Evolutionary conservation across 2,113 vertebrate genomes (phyloP).

Genomic region (Zapornia atra): DNA sequence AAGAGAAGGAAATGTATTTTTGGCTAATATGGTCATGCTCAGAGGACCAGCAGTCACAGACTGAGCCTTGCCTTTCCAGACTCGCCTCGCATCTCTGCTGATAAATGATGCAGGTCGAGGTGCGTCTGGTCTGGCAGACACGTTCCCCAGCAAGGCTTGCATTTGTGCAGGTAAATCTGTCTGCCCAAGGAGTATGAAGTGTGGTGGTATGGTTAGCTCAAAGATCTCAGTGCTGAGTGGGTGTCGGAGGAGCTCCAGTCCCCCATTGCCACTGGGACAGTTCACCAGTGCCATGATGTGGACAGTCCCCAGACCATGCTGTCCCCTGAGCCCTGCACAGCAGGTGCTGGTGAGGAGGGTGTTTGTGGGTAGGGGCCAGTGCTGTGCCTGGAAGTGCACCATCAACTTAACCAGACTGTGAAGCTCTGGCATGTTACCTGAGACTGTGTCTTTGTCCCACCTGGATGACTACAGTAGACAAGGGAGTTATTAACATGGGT

Average conservation of each 20-base stretch:
- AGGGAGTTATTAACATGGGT: neutral
- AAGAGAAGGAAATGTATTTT: neutral
- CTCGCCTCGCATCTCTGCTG: neutral
- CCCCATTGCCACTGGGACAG: rapidly evolving
- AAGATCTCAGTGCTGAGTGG: neutral
- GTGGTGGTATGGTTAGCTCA: neutral
- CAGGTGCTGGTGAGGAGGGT: rapidly evolving
- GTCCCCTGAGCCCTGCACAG: neutral
- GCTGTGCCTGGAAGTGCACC: neutral
- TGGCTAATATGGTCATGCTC: neutral
- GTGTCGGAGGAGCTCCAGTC: neutral
- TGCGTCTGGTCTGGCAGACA: neutral
- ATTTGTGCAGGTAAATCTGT: neutral
- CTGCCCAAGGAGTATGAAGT: neutral
- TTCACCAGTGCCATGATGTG: rapidly evolving
- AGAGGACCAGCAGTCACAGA: neutral
- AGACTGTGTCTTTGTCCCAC: neutral
- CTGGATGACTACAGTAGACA: neutral
- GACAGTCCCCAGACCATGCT: neutral
- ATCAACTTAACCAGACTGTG: neutral
- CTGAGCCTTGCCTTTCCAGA: neutral
- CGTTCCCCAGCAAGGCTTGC: neutral
- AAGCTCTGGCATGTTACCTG: neutral
- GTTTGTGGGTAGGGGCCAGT: neutral
- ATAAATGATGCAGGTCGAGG: neutral